Evolutionary conservation across 2,113 vertebrate genomes (phyloP).

Genomic region (Theristicus caerulescens): DNA sequence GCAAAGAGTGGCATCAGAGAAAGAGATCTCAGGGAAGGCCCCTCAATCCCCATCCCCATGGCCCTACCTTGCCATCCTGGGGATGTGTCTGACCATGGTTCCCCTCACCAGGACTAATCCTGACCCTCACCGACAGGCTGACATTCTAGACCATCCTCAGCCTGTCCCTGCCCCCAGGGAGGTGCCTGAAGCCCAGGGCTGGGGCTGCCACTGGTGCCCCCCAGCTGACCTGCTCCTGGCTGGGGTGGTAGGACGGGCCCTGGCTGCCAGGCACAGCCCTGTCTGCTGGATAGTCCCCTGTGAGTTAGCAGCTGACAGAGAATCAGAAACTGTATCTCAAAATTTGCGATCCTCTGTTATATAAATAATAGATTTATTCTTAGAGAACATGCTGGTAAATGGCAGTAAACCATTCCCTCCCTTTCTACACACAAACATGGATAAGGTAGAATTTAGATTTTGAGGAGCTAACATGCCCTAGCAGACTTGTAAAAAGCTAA

Average conservation of each 20-base stretch:
- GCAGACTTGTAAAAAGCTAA: not conserved
- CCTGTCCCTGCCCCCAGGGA: too few relatives aligned
- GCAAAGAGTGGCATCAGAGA: not conserved
- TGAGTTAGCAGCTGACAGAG: not conserved
- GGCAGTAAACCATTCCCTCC: not conserved
- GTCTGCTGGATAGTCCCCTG: not conserved
- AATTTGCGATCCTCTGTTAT: not conserved
- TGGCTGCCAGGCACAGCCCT: not conserved
- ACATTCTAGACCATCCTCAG: not conserved
- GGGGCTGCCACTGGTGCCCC: accelerated
- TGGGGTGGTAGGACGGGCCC: not conserved
- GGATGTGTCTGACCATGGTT: not conserved
- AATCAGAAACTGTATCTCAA: not conserved
- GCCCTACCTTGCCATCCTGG: not conserved
- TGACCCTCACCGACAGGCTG: not conserved
- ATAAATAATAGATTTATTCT: not conserved
- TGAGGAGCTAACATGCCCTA: not conserved
- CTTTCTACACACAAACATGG: not conserved
- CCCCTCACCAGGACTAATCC: not conserved
- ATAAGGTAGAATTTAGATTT: not conserved
- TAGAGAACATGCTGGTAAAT: not conserved
- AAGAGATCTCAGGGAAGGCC: not conserved
- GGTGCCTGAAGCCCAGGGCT: too few relatives aligned
- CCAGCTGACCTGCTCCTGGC: not conserved
- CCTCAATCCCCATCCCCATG: not conserved